Evolutionary conservation across 1,140 invertebrate genomes (phyloP), one percentile per base, ranked within the genome.

Genomic region (Scylla paramamosain): DNA sequence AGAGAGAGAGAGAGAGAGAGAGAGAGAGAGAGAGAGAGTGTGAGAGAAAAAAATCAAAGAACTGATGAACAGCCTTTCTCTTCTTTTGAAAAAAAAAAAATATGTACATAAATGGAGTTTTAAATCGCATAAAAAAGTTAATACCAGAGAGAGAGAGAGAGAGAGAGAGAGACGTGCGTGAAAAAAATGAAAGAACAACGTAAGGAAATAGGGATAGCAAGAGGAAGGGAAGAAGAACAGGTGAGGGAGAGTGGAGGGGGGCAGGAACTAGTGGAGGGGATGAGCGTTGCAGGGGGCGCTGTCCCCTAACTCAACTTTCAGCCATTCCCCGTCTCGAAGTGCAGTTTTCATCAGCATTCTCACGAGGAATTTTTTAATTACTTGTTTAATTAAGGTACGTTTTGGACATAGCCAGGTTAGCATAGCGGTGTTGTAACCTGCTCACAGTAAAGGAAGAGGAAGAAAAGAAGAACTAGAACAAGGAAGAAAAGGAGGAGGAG

Each of bases 301-400:
- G 20, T 45, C 45, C 86, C 45, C 29, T 45, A 25, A 45, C 86
- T 46, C 45, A 45, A 45, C 86, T 46, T 46, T 88, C 29, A 16
- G 16, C 86, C 31, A 46, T 88, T 39, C 32, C 20, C 86, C 4
- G 86, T 88, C 86, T 88, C 67, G 86, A 46, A 45, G 86, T 88
- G 86, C 86, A 88, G 86, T 88, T 88, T 88, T 32, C 86, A 88
- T 88, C 86, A 88, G 86, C 86, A 88, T 88, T 45, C n/a, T 88
- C 86, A 88, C 86, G 86, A 88, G 86, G 86, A 45, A 88, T 88
- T 88, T 88, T 88, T 39, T 45, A 88, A 88, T 88, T 88, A 88
- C 86, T 88, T 88, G 86, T 88, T 88, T 88, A 88, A 88, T 88
- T 88, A 88, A 88, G 86, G 45, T 45, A 88, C 86, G 86, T 88